phyloP scores from a whole-genome alignment of 2,113 vertebrate species.

The Petrocephalus zakoni region DNA sequence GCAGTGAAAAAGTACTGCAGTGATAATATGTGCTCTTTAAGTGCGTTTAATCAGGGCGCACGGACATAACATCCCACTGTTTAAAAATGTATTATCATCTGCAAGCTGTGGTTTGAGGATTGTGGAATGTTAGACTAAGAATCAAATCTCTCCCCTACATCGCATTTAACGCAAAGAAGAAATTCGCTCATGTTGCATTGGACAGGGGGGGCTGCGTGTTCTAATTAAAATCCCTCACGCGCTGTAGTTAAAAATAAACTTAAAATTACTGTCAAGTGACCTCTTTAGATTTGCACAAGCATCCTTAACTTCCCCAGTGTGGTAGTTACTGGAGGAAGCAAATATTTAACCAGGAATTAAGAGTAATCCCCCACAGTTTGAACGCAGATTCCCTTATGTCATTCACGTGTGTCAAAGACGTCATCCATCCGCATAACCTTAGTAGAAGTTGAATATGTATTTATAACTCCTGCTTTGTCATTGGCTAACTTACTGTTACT shows the following conservation, averaged over 20 bases:
- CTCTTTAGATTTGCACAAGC: conserved; percentile 41
- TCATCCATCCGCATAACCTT: neutral
- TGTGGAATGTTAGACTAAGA: neutral
- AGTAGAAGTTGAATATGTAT: neutral
- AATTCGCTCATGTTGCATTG: conserved; percentile 49
- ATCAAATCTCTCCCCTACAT: neutral
- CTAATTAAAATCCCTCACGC: conserved; percentile 55
- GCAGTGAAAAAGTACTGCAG: neutral
- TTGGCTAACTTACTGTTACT: neutral
- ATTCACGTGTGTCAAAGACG: neutral
- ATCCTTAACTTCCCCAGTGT: neutral
- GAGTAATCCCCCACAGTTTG: neutral
- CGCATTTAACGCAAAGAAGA: neutral
- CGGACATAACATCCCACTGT: neutral
- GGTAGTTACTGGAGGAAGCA: neutral
- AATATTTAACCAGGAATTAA: conserved; percentile 20
- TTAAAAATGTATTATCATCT: neutral
- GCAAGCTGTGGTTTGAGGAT: neutral
- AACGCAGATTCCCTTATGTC: neutral
- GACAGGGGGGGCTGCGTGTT: conserved; percentile 54
- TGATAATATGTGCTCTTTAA: neutral
- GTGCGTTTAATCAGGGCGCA: neutral
- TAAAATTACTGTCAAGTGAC: conserved; percentile 55
- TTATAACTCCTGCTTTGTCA: neutral
- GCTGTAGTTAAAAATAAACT: conserved; percentile 56